phyloP scores from a whole-genome alignment of 1,140 invertebrate species.

The Drosophila kurseongensis region DNA sequence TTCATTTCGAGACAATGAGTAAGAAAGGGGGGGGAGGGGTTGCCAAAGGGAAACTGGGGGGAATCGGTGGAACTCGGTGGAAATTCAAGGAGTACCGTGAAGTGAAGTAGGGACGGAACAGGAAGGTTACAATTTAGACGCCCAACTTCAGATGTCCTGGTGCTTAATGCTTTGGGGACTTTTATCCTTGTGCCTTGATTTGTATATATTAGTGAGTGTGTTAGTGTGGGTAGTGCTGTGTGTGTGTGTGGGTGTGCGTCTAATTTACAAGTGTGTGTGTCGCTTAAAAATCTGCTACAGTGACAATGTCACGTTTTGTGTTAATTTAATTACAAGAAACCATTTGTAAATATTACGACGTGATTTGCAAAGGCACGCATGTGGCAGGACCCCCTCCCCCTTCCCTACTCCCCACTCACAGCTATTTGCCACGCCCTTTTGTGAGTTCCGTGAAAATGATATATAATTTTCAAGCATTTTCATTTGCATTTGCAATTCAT shows the following conservation, averaged over 20 bases:
- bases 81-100: slow-evolving; percentile 24
- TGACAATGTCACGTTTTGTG: slow-evolving; percentile 83
- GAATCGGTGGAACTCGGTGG: neutral
- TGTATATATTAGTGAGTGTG: slow-evolving; percentile 17
- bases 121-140: slow-evolving; percentile 66
- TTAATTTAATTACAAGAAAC: slow-evolving; percentile 84
- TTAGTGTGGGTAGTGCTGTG: neutral
- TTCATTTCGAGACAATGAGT: slow-evolving; percentile 68
- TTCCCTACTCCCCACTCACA: too few species aligned
- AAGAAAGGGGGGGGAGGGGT: neutral
- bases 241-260: neutral
- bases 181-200: slow-evolving; percentile 65
- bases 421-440: slow-evolving; percentile 4
- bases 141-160: slow-evolving; percentile 53
- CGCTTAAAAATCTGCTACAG: slow-evolving; percentile 80
- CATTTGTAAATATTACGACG: slow-evolving; percentile 83
- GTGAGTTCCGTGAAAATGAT: slow-evolving; percentile 58
- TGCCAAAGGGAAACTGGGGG: neutral
- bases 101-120: slow-evolving; percentile 41
- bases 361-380: slow-evolving; percentile 76
- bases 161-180: slow-evolving; percentile 55
- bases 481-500: slow-evolving; percentile 79
- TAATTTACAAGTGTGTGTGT: slow-evolving; percentile 29
- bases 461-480: slow-evolving; percentile 72
- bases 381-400: neutral